These are phyloP conservation scores for Eilema caniola DNA, from an alignment of 2,888 invertebrate genomes.

Conservation along the genomic window DNA sequence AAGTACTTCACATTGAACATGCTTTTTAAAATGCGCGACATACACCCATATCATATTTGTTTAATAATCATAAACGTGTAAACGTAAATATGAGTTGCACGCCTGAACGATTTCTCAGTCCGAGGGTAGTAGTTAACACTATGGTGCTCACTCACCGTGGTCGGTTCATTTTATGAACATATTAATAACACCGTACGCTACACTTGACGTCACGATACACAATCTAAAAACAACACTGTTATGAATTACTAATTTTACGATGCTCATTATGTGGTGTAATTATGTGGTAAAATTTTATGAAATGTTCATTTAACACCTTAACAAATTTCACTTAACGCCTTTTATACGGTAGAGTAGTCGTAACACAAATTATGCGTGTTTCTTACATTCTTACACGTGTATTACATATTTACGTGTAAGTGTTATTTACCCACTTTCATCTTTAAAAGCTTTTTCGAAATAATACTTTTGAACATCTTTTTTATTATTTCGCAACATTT, in stretches of 20 bases:
- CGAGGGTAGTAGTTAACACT: constrained; percentile 26
- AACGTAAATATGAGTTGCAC: constrained; percentile 28
- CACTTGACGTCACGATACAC: constrained; percentile 71
- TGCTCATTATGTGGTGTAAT: constrained; percentile 72
- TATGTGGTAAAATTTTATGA: constrained; percentile 77
- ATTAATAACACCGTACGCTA: constrained; percentile 76
- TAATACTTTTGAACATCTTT: background rate
- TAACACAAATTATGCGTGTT: constrained; percentile 51
- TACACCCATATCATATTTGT: constrained; percentile 16
- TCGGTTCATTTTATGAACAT: constrained; percentile 75
- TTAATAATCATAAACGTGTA: constrained; percentile 21
- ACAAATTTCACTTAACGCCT: constrained; percentile 61
- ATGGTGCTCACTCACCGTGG: constrained; percentile 68
- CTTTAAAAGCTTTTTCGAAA: constrained; percentile 26
- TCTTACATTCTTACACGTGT: constrained; percentile 40
- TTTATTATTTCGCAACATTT: constrained; percentile 6
- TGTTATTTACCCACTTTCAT: constrained; percentile 32
- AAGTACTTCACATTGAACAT: background rate
- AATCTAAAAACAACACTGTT: constrained; percentile 83
- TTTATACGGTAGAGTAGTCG: constrained; percentile 45
- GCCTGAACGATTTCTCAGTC: constrained; percentile 32
- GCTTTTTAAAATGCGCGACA: constrained; percentile 6
- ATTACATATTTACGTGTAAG: constrained; percentile 22
- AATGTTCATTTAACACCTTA: constrained; percentile 72
- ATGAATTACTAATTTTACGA: constrained; percentile 83